Base-by-base conservation (phyloP, 2,888 invertebrate genomes). In the Nomada fabriciana region DNA sequence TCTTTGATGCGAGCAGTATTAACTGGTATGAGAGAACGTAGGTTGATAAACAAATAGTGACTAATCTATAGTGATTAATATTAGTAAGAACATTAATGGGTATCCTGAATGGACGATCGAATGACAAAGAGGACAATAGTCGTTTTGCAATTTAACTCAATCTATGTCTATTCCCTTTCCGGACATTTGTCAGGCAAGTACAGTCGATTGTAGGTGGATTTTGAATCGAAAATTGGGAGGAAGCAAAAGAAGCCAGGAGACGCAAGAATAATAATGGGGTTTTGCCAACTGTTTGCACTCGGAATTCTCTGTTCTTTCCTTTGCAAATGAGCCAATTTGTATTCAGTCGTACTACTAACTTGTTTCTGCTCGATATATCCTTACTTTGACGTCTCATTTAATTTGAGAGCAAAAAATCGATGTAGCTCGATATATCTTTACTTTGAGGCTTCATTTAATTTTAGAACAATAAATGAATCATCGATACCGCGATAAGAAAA, bases 281-380 rank as follows among this genome's bases (percentile, higher is more conserved):
- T 76, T n/a, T 57, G 70, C 64, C 23, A 53, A 75, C 76, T 82
- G 83, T 88, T 86, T 84, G 85, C 80, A 61, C 70, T 74, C 55
- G 67, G 43, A 67, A 65, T 83, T 70, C 78, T 67, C 74, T 74
- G 74, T 82, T 86, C 85, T 83, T 76, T 76, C 75, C 70, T 82
- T 85, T 83, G 81, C 82, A 87, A 89, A 89, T 85, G 86, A 89
- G 87, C 76, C 88, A 74, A 87, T 88, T 87, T 87, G 86, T 88
- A 89, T 89, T 89, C 89, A 83, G 80, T 76, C 74, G 74, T 78
- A 81, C 81, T 65, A 67, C 73, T 75, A 83, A 89, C 86, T 89
- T 78, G 69, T 63, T 78, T 80, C 73, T 74, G 69, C 78, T 75
- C 77, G 76, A 84, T 85, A 77, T 74, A 74, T 68, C 59, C 70